These are phyloP conservation scores for Peromyscus leucopus DNA, from an alignment of 2,113 vertebrate genomes.

Conservation along the genomic window DNA sequence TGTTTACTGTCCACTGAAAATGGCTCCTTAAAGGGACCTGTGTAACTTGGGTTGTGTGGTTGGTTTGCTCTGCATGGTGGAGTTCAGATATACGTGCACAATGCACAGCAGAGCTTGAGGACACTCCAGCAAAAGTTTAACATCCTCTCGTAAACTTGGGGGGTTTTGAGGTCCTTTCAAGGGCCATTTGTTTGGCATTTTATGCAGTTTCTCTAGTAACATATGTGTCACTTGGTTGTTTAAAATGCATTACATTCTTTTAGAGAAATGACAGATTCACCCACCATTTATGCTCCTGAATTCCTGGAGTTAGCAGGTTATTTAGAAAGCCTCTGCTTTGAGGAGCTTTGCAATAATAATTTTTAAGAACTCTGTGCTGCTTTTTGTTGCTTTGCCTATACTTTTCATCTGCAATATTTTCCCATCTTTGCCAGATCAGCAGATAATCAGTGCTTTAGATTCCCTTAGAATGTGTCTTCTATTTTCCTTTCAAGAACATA, in stretches of 20 bases:
- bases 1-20: neutral
- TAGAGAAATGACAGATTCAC: constrained; percentile 59
- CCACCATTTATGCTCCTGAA: constrained; percentile 62
- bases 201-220: constrained; percentile 25
- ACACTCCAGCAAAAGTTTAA: constrained; percentile 34
- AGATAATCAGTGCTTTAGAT: constrained; percentile 86
- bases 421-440: constrained; percentile 85
- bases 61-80: neutral
- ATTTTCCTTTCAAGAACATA: constrained; percentile 73
- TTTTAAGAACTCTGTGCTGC: constrained; percentile 56
- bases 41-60: neutral
- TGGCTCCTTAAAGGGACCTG: neutral
- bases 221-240: constrained; percentile 52
- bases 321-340: constrained; percentile 65
- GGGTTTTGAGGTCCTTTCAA: constrained; percentile 41
- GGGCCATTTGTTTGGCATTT: constrained; percentile 50
- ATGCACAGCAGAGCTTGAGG: neutral
- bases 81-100: neutral
- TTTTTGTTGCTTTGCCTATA: constrained; percentile 74
- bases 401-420: constrained; percentile 78
- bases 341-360: constrained; percentile 51
- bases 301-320: constrained; percentile 61
- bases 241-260: constrained; percentile 71
- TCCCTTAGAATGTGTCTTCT: constrained; percentile 81
- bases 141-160: constrained; percentile 63